A percentile compares a stretch with the other conserved stretches of the same genome.
These are phyloP conservation scores for Rhagonycha lutea DNA, from an alignment of 2,888 invertebrate genomes.

Conservation along the genomic window DNA sequence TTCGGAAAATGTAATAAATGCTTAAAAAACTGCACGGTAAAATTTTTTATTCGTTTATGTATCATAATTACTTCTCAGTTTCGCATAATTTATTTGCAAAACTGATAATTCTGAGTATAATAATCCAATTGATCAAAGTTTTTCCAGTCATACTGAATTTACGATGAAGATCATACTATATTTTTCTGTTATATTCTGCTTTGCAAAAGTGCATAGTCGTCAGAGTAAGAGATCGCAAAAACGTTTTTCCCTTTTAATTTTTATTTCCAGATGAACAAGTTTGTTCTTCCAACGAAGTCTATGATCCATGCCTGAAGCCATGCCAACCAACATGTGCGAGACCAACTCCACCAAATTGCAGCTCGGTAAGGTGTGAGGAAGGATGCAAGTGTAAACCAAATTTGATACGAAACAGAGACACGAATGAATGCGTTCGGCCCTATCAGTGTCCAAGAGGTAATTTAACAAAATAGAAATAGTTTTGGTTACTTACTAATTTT, in stretches of 20 bases:
- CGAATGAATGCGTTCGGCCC: conserved; percentile 24
- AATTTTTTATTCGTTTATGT: not conserved
- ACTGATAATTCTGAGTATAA: not conserved
- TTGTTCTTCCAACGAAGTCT: conserved; percentile 1
- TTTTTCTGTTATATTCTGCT: not conserved
- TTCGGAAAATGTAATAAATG: no score
- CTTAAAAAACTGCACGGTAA: not conserved
- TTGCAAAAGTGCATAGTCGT: not conserved
- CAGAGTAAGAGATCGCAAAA: not conserved
- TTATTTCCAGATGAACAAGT: not conserved
- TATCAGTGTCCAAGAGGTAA: conserved; percentile 20
- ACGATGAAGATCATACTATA: not conserved
- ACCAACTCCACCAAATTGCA: conserved; percentile 13
- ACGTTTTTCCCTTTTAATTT: not conserved
- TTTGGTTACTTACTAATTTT: not conserved
- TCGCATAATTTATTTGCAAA: not conserved
- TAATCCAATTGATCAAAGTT: not conserved
- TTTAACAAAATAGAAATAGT: not conserved
- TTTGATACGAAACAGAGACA: conserved; percentile 13
- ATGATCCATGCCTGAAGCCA: conserved; percentile 9
- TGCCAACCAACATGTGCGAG: conserved; percentile 15
- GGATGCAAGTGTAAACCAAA: conserved; percentile 30
- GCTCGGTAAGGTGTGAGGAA: conserved; percentile 2
- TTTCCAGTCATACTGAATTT: not conserved
- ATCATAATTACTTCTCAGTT: not conserved